Evolutionary conservation across 2,888 invertebrate genomes (phyloP).

Genomic region (Laothoe populi): DNA sequence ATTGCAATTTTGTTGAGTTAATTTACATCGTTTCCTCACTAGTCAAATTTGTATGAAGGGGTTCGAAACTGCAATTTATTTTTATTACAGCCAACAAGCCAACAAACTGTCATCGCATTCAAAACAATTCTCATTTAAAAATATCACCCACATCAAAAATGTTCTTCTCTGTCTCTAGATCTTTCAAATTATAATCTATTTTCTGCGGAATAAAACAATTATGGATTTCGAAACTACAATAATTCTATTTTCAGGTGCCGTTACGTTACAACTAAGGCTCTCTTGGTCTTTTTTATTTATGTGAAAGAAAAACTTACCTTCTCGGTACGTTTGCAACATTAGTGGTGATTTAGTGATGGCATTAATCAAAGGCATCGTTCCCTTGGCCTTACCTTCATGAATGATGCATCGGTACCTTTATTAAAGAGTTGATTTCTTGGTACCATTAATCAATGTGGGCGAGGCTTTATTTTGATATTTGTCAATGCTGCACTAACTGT

Average conservation of each 20-base stretch:
- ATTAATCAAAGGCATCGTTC: constrained; percentile 58
- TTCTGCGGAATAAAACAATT: background rate
- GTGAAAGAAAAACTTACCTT: constrained; percentile 46
- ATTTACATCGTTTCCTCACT: no score
- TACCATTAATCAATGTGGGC: constrained; percentile 38
- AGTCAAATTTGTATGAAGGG: no score
- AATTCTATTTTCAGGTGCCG: background rate
- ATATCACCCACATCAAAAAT: no score
- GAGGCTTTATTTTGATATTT: background rate
- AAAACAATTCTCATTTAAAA: no score
- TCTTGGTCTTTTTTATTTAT: constrained; percentile 19
- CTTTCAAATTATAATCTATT: no score
- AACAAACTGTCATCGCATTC: no score
- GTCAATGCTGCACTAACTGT: background rate
- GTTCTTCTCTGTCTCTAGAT: no score
- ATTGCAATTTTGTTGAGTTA: no score
- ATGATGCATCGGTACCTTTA: constrained; percentile 40
- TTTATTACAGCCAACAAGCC: no score
- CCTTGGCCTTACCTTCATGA: constrained; percentile 32
- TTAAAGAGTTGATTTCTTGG: constrained; percentile 44
- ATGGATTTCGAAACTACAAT: background rate
- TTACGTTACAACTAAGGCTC: background rate
- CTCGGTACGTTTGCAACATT: constrained; percentile 48
- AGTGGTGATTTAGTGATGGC: constrained; percentile 64
- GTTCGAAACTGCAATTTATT: no score